Percentiles rank a stretch among this genome's conserved stretches.
These are phyloP conservation scores for Nymphalis urticae DNA, from an alignment of 2,888 invertebrate species.

Conservation along the genomic window DNA sequence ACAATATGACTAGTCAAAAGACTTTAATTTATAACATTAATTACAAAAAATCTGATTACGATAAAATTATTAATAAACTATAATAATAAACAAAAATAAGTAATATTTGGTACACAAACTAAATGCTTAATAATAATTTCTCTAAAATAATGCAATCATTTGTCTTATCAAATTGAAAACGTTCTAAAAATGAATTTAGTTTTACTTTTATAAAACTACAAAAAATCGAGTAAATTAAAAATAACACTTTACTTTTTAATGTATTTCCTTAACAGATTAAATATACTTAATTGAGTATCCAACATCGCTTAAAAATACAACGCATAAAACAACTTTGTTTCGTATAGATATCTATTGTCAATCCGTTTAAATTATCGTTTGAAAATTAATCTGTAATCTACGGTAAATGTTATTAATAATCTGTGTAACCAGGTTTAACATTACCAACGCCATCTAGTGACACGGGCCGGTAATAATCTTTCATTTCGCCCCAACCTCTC, in stretches of 20 bases:
- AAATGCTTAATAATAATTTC: conserved; percentile 26
- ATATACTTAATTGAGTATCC: conserved; percentile 20
- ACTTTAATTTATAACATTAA: conserved; percentile 22
- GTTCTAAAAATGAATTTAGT: conserved; percentile 22
- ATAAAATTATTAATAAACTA: conserved; percentile 18
- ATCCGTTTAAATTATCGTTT: no score
- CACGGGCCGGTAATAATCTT: conserved; percentile 87
- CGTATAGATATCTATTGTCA: no score
- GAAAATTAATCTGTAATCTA: not conserved
- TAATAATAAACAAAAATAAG: conserved; percentile 19
- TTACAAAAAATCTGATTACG: conserved; percentile 12
- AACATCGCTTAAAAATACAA: not conserved
- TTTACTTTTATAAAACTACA: conserved; percentile 23
- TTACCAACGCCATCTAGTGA: conserved; percentile 83
- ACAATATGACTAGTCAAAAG: conserved; percentile 33
- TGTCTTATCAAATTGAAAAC: conserved; percentile 7
- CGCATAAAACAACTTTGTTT: not conserved
- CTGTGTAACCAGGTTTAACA: conserved; percentile 65
- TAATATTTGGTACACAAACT: conserved; percentile 26
- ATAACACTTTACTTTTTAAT: not conserved
- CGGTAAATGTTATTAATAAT: conserved; percentile 64
- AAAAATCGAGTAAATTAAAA: conserved; percentile 23
- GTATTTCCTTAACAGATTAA: conserved; percentile 13
- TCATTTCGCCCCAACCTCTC: conserved; percentile 88
- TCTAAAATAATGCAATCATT: conserved; percentile 18